phyloP scores from a whole-genome alignment of 92 coral and sea anemone genomes.

The Muricea muricata region DNA sequence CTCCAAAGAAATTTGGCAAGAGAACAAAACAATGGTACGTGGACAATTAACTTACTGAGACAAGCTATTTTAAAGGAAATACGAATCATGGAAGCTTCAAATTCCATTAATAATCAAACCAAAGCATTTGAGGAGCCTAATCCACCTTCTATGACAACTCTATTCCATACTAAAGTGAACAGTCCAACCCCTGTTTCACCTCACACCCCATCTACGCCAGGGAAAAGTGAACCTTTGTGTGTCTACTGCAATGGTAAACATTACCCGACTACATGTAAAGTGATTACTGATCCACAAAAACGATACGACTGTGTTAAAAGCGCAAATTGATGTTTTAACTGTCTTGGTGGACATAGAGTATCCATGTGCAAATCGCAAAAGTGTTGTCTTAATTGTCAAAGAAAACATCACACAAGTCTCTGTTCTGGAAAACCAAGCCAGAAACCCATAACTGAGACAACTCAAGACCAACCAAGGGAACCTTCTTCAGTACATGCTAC shows the following conservation, averaged over 20 bases:
- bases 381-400: conserved; percentile 47
- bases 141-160: too few relatives aligned
- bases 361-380: conserved; percentile 45
- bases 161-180: too few relatives aligned
- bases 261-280: conserved; percentile 26
- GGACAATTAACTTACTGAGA: conserved; percentile 5
- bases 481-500: background rate
- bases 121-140: too few relatives aligned
- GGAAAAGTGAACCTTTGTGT: conserved; percentile 2
- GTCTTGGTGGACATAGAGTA: conserved; percentile 49
- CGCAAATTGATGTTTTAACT: conserved; percentile 43
- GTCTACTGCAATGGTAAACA: conserved; percentile 58
- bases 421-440: too few relatives aligned
- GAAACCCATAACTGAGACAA: too few relatives aligned
- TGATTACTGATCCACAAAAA: conserved; percentile 32
- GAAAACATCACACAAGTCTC: conserved; percentile 65
- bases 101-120: too few relatives aligned
- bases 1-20: background rate
- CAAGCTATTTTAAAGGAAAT: background rate
- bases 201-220: too few relatives aligned
- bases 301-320: conserved; percentile 36
- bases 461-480: background rate
- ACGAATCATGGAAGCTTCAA: background rate
- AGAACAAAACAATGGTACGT: background rate
- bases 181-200: too few relatives aligned